phyloP scores from a whole-genome alignment of 2,797 vertebrate species.

The Gastrophryne carolinensis region DNA sequence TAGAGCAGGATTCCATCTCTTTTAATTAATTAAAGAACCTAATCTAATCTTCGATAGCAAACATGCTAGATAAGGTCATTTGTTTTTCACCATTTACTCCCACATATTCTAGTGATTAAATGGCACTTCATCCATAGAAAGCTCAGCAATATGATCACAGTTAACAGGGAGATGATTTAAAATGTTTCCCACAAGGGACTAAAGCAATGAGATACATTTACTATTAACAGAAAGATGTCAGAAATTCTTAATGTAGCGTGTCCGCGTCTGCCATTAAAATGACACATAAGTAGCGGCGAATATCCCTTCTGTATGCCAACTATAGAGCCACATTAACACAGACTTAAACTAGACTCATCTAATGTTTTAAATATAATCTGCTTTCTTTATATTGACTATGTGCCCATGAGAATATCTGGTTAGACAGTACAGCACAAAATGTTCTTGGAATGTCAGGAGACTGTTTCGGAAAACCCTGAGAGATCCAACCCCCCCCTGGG shows the following conservation, averaged over 20 bases:
- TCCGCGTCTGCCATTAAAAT: constrained; percentile 7
- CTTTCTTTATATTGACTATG: background rate
- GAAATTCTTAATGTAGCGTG: constrained; percentile 1
- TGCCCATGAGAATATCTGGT: background rate
- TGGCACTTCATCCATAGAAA: background rate
- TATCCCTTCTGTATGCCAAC: background rate
- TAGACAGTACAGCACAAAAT: background rate
- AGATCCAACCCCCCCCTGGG: no score
- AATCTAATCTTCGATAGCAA: background rate
- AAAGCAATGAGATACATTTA: background rate
- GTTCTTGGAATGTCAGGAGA: no score
- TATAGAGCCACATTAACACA: background rate
- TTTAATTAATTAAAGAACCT: background rate
- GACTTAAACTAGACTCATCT: background rate
- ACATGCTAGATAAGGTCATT: background rate
- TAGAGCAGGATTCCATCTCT: background rate
- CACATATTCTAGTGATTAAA: background rate
- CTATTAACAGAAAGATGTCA: constrained; percentile 1
- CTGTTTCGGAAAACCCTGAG: no score
- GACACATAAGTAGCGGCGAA: background rate
- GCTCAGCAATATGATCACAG: background rate
- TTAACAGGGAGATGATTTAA: background rate
- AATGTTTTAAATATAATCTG: background rate
- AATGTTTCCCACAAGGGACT: background rate
- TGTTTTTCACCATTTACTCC: background rate